phyloP scores from a whole-genome alignment of 2,888 invertebrate genomes.

The Lasioglossum pauxillum region DNA sequence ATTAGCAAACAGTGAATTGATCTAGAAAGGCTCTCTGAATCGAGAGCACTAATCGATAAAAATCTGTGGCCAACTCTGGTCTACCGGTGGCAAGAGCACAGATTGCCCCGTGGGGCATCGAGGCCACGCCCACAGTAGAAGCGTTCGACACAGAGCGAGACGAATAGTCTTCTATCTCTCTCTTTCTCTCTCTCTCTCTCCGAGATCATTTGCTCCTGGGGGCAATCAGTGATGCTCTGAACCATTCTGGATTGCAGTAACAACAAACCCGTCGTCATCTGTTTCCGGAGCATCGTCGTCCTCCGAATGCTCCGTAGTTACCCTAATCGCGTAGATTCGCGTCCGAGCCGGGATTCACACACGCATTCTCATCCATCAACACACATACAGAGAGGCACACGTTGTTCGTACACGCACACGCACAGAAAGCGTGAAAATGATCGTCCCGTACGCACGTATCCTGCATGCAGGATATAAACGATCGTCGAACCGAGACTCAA shows the following conservation, averaged over 20 bases:
- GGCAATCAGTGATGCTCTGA: background rate
- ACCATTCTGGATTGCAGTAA: background rate
- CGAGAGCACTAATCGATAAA: background rate
- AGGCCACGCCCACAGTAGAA: background rate
- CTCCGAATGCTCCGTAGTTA: background rate
- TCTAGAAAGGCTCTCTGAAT: background rate
- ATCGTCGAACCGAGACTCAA: background rate
- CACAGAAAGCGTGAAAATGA: constrained; percentile 30
- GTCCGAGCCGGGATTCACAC: background rate
- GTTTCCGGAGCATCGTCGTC: background rate
- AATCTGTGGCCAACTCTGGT: background rate
- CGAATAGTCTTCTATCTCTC: background rate
- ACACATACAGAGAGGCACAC: background rate
- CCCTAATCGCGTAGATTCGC: background rate
- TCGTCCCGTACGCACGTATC: constrained; percentile 12
- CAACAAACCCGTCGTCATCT: background rate
- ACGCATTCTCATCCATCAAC: background rate
- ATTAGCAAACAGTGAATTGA: background rate
- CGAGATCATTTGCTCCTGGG: background rate
- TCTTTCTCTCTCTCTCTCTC: background rate
- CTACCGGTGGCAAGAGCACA: background rate
- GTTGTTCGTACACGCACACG: constrained; percentile 33
- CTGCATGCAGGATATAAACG: constrained; percentile 15
- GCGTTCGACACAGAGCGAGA: background rate
- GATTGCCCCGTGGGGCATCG: background rate